phyloP scores from a whole-genome alignment of 1,140 invertebrate species.

The Cardiocondyla obscurior region DNA sequence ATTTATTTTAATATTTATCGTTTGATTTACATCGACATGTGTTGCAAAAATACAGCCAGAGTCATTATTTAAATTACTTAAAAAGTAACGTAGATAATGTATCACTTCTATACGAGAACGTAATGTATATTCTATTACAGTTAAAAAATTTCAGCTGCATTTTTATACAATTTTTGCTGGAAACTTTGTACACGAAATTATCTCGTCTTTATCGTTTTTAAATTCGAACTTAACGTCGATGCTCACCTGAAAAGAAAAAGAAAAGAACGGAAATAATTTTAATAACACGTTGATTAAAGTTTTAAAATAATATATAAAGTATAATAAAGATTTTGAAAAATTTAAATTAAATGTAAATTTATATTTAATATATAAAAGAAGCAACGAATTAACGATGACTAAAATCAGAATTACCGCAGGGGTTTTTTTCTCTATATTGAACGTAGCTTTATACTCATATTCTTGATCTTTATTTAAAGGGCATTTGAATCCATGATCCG shows the following conservation, averaged over 20 bases:
- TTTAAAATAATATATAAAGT: background rate
- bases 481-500: conserved; percentile 86
- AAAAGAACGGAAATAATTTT: background rate
- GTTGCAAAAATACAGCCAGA: background rate
- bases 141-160: background rate
- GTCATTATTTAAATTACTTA: background rate
- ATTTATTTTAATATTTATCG: conserved; percentile 1
- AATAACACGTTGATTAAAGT: background rate
- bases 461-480: conserved; percentile 85
- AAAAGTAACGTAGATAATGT: background rate
- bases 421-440: conserved; percentile 86
- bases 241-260: conserved; percentile 81
- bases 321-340: background rate
- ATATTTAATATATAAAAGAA: background rate
- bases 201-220: conserved; percentile 85
- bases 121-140: background rate
- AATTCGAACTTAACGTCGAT: conserved; percentile 90
- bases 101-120: background rate
- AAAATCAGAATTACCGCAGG: conserved; percentile 78
- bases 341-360: background rate
- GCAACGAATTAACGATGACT: background rate
- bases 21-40: background rate
- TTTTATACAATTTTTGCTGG: conserved; percentile 81
- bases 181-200: conserved; percentile 88
- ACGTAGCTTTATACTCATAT: conserved; percentile 85